phyloP scores from a whole-genome alignment of 2,888 invertebrate species.

The Torymus auratus region DNA sequence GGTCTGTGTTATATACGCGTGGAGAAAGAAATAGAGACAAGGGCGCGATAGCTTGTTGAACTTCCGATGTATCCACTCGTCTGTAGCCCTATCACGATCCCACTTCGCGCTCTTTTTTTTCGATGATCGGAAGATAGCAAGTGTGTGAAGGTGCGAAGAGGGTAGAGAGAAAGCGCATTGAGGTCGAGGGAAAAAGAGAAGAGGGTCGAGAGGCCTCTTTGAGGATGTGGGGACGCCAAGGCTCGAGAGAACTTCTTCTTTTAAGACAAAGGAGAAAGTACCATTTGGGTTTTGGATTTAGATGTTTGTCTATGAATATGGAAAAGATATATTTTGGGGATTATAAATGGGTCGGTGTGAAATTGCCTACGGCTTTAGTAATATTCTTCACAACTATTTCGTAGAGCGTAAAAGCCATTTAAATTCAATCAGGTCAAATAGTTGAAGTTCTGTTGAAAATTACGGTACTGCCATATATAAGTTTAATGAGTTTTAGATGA shows the following conservation, averaged over 20 bases:
- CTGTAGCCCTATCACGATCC: no score
- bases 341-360: no score
- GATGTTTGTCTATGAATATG: no score
- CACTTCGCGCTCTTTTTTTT: background rate
- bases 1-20: background rate
- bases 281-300: background rate
- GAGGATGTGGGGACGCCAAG: background rate
- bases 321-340: no score
- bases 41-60: constrained; percentile 9
- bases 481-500: no score
- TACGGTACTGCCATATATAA: no score
- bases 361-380: no score
- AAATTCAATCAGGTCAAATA: no score
- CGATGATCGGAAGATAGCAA: background rate
- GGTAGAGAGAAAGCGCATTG: background rate
- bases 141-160: constrained; percentile 6
- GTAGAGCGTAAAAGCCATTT: no score
- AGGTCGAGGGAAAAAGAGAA: background rate
- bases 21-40: background rate
- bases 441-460: no score
- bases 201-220: background rate
- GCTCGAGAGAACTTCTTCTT: background rate
- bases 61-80: constrained; percentile 3
- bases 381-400: no score
- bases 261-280: constrained; percentile 12